These are phyloP conservation scores for Nezara viridula DNA, from an alignment of 2,888 invertebrate genomes.

Conservation along the genomic window DNA sequence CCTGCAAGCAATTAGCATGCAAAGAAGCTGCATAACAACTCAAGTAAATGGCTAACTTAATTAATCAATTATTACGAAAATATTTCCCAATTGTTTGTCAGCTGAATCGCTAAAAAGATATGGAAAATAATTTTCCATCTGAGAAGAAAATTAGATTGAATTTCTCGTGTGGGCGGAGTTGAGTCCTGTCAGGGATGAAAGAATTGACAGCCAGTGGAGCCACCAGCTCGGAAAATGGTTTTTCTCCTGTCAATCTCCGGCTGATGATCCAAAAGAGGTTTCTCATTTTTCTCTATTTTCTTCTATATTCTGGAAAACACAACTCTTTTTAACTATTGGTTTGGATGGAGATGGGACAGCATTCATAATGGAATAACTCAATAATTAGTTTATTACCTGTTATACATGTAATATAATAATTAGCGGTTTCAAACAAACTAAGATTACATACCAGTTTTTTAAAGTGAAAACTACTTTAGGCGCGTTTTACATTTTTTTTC, in stretches of 20 bases:
- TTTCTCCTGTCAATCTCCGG: background rate
- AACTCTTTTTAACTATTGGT: too few relatives aligned
- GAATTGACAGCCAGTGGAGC: background rate
- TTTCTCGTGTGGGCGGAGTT: background rate
- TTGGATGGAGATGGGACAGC: too few relatives aligned
- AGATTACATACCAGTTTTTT: too few relatives aligned
- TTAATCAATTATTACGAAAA: background rate
- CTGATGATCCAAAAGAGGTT: background rate
- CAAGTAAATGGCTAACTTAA: background rate
- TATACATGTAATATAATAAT: too few relatives aligned
- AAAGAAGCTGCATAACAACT: background rate
- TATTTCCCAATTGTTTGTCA: background rate
- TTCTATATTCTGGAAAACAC: too few relatives aligned
- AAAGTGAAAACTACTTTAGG: too few relatives aligned
- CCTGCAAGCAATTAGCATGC: background rate
- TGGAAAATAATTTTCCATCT: conserved; percentile 5
- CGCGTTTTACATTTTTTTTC: too few relatives aligned
- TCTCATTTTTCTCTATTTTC: background rate
- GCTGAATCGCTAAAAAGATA: background rate
- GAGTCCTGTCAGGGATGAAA: background rate
- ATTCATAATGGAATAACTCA: too few relatives aligned
- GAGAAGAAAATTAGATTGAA: background rate
- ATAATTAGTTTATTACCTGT: too few relatives aligned
- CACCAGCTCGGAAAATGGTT: conserved; percentile 20
- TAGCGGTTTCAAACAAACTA: too few relatives aligned